These are phyloP conservation scores for Nomada ferruginata DNA, from an alignment of 2,888 invertebrate genomes.

Conservation along the genomic window DNA sequence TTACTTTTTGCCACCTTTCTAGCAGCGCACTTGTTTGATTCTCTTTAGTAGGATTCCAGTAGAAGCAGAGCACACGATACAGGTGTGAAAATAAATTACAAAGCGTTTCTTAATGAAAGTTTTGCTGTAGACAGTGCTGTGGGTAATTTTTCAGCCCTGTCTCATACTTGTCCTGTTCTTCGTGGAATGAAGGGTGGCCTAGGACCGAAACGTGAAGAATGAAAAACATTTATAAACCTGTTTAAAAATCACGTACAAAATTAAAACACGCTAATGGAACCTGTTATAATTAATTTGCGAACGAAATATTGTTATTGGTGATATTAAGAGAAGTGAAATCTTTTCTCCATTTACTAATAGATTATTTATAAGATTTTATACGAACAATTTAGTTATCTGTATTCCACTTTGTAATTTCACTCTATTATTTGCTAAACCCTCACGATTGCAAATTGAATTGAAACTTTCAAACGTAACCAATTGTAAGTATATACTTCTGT, in stretches of 20 bases:
- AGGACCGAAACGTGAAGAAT: constrained; percentile 45
- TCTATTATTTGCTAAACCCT: no score
- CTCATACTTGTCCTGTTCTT: constrained; percentile 70
- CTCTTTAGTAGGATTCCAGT: background rate
- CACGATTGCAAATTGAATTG: no score
- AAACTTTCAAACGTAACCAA: no score
- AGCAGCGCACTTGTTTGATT: constrained; percentile 30
- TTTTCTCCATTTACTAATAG: background rate
- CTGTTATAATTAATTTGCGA: constrained; percentile 2
- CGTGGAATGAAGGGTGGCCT: constrained; percentile 39
- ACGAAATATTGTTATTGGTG: background rate
- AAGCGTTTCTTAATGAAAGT: constrained; percentile 78
- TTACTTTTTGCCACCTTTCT: background rate
- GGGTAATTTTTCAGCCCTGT: constrained; percentile 78
- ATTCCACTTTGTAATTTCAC: background rate
- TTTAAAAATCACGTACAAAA: background rate
- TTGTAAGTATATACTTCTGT: no score
- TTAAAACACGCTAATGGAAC: constrained; percentile 13
- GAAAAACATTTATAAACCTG: constrained; percentile 49
- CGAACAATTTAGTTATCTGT: background rate
- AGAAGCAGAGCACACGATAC: constrained; percentile 19
- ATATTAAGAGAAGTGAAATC: no score
- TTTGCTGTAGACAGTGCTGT: constrained; percentile 62
- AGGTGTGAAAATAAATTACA: constrained; percentile 77
- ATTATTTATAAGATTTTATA: background rate